phyloP scores from a whole-genome alignment of 1,140 invertebrate genomes.

The Drosophila funebris region DNA sequence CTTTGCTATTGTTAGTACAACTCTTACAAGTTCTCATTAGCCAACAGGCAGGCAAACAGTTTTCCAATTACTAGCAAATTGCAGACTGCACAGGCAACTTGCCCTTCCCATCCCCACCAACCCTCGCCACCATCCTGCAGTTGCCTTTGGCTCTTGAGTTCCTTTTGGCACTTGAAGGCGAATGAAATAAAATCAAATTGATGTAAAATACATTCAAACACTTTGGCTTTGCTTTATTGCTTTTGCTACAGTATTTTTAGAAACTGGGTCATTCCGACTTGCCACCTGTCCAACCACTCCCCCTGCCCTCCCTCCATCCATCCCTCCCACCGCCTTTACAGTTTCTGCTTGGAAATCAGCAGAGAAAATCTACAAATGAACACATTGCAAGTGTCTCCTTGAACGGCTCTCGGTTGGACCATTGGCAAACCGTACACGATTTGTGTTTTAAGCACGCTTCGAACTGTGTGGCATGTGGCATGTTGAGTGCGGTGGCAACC shows the following conservation, averaged over 20 bases:
- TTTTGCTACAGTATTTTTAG: conserved; percentile 41
- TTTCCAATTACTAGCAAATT: conserved; percentile 34
- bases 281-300: conserved; percentile 30
- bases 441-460: conserved; percentile 52
- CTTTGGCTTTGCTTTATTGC: conserved; percentile 41
- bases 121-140: not conserved
- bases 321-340: not conserved
- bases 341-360: conserved; percentile 35
- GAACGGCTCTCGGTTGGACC: conserved; percentile 26
- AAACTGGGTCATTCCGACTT: conserved; percentile 38
- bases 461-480: conserved; percentile 18
- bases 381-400: conserved; percentile 64
- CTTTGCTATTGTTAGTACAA: conserved; percentile 9
- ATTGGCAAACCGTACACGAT: conserved; percentile 51
- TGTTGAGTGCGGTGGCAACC: not conserved
- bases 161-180: conserved; percentile 28
- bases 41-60: conserved; percentile 14
- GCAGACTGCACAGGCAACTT: conserved; percentile 10
- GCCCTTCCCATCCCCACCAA: not conserved
- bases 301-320: not conserved
- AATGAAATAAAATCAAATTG: conserved; percentile 48
- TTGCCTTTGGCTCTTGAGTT: not conserved
- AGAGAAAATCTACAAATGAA: conserved; percentile 54
- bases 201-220: conserved; percentile 55
- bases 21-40: conserved; percentile 28